A percentile compares a stretch with the other conserved stretches of the same genome.
Evolutionary conservation across 2,888 invertebrate genomes (phyloP).

Genomic region (Cephalotes varians): DNA sequence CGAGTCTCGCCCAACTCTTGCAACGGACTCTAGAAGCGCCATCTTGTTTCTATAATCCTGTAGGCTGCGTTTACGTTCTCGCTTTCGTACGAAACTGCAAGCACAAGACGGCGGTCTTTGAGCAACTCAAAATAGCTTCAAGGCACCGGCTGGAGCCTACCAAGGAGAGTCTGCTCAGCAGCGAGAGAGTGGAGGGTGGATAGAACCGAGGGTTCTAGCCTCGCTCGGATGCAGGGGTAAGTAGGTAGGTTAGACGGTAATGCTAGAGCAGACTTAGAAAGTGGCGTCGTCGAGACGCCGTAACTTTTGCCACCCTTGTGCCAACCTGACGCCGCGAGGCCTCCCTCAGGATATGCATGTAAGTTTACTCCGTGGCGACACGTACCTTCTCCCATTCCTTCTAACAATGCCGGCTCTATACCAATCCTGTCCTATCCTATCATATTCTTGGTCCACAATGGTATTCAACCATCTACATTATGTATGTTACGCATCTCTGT

Average conservation of each 20-base stretch:
- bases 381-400: slow-evolving; percentile 65
- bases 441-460: slow-evolving; percentile 72
- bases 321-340: slow-evolving; percentile 79
- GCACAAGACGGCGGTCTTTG: slow-evolving; percentile 40
- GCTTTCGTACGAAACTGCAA: slow-evolving; percentile 45
- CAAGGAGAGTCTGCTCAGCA: slow-evolving; percentile 37
- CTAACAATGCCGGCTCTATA: slow-evolving; percentile 50
- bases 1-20: slow-evolving; percentile 48
- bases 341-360: slow-evolving; percentile 79
- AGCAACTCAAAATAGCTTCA: slow-evolving; percentile 42
- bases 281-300: slow-evolving; percentile 84
- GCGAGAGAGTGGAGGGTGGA: slow-evolving; percentile 27
- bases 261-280: slow-evolving; percentile 81
- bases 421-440: slow-evolving; percentile 77
- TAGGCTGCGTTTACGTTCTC: slow-evolving; percentile 51
- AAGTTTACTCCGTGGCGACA: slow-evolving; percentile 81
- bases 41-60: slow-evolving; percentile 61
- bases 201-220: slow-evolving; percentile 42
- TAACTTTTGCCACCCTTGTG: slow-evolving; percentile 84
- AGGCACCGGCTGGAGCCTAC: slow-evolving; percentile 46
- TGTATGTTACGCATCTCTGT: neutral
- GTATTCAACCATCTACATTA: slow-evolving; percentile 17
- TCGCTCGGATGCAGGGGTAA: slow-evolving; percentile 27
- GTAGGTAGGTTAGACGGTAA: slow-evolving; percentile 73
- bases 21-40: slow-evolving; percentile 64